Evolutionary conservation across 1,140 invertebrate genomes (phyloP).

Genomic region (Nymphalis io): DNA sequence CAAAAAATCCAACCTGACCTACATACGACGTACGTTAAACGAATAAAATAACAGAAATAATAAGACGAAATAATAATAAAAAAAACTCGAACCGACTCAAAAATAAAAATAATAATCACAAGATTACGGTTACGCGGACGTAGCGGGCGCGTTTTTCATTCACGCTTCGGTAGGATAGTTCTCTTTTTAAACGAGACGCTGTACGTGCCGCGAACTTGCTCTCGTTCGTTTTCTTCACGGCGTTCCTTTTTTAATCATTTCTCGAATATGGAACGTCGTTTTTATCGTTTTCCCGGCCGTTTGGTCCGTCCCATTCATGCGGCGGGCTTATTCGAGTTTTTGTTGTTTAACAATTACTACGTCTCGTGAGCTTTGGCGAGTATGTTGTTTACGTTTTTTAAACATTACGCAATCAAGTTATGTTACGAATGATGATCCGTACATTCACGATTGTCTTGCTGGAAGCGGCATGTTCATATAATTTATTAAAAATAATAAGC

Average conservation of each 20-base stretch:
- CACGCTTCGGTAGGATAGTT: conserved; percentile 74
- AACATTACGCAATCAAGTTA: conserved; percentile 46
- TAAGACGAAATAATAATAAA: conserved; percentile 75
- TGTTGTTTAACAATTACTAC: conserved; percentile 70
- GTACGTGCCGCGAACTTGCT: conserved; percentile 69
- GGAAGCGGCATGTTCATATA: conserved; percentile 2
- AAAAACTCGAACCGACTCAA: conserved; percentile 47
- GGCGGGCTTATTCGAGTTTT: conserved; percentile 38
- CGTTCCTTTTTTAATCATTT: conserved; percentile 77
- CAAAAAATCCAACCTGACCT: conserved; percentile 76
- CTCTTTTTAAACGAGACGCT: conserved; percentile 70
- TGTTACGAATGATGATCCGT: conserved; percentile 39
- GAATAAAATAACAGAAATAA: conserved; percentile 67
- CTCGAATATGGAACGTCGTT: conserved; percentile 78
- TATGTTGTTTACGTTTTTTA: conserved; percentile 59
- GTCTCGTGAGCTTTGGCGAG: conserved; percentile 49
- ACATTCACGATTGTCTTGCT: conserved; percentile 7
- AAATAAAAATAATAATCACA: conserved; percentile 77
- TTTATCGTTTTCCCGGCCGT: conserved; percentile 74
- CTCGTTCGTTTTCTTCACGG: conserved; percentile 61
- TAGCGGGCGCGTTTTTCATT: conserved; percentile 73
- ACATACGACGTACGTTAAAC: conserved; percentile 70
- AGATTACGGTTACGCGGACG: conserved; percentile 71
- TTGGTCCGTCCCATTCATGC: conserved; percentile 63
- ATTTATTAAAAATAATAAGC: not conserved